phyloP scores from a whole-genome alignment of 2,888 invertebrate species.

The Temnothorax unifasciatus region DNA sequence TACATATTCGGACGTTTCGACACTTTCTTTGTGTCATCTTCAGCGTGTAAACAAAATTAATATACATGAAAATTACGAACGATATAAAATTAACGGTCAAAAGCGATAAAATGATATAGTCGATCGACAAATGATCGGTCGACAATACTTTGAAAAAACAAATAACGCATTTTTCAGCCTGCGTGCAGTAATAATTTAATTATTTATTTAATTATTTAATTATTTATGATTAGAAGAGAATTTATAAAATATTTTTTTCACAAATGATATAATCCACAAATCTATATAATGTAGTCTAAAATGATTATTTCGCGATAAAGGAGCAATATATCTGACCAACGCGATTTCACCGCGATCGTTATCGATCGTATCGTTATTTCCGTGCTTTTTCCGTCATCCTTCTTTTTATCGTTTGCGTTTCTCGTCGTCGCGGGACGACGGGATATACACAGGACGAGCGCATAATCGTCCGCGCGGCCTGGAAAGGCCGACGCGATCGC shows the following conservation, averaged over 20 bases:
- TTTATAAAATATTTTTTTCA: background rate
- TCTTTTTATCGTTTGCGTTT: slow-evolving; percentile 19
- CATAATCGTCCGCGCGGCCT: slow-evolving; percentile 52
- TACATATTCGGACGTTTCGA: no score
- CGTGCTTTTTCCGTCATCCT: slow-evolving; percentile 32
- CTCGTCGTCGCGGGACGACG: background rate
- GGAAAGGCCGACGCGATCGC: slow-evolving; percentile 53
- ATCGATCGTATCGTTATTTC: slow-evolving; percentile 17
- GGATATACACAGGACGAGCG: slow-evolving; percentile 17
- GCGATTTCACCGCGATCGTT: slow-evolving; percentile 20
- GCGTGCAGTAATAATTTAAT: no score
- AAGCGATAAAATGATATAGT: no score
- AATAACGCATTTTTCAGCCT: no score
- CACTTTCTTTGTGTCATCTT: no score
- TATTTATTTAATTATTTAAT: background rate
- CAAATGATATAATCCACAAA: background rate
- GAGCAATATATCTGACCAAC: background rate
- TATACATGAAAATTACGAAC: no score
- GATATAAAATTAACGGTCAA: no score
- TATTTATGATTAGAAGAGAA: background rate
- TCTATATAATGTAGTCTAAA: background rate
- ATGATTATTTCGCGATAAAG: background rate
- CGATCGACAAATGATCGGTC: no score
- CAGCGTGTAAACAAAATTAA: no score
- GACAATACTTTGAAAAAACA: no score